Evolutionary conservation across 2,888 invertebrate genomes (phyloP), one percentile per base, ranked within the genome.

Genomic region (Stegana nigrithorax): DNA sequence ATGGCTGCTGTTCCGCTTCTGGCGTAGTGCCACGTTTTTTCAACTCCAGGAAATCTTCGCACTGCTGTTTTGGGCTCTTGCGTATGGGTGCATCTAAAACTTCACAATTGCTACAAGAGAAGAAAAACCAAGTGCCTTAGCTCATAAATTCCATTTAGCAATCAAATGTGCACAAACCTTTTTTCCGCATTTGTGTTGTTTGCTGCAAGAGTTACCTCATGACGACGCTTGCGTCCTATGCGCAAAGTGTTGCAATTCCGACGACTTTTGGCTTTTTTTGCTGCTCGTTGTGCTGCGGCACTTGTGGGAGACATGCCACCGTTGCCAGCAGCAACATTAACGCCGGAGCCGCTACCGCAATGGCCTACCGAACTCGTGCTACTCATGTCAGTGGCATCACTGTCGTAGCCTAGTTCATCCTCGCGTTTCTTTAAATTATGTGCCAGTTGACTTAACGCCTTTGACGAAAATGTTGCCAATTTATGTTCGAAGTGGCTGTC

Each of bases 351-450:
- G 6, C 82, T 81, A 12, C 69, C 70, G 56, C 73, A 77, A 32
- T 73, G 64, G 17, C 83, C 81, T 53, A 80, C 73, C 0, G 85
- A 84, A 59, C 84, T 85, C 23, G 84, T 83, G 67, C 84, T 85
- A 59, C 85, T 85, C 78, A 83, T 81, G 50, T 85, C 85, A 0
- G 85, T 85, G 53, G 84, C 84, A 69, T 85, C 85, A 61, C 84
- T 85, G 6, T 85, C 85, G 36, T 81, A 81, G 57, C 81, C 67
- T 19, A 73, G 19, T 0, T 75, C 74, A n/a, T 57, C 69, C 0
- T 67, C 68, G 23, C 79, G 81, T 2, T 75, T 75, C 19, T 76
- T 70, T 17, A 78, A 32, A 59, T 76, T 81, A 64, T 78, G 73
- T 6, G 67, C 25, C 12, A 71, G 73, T 25, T 75, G 75, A 29